Conservation (phyloP, 2,797 vertebrate species). For the Leptoclinus maculatus region DNA sequence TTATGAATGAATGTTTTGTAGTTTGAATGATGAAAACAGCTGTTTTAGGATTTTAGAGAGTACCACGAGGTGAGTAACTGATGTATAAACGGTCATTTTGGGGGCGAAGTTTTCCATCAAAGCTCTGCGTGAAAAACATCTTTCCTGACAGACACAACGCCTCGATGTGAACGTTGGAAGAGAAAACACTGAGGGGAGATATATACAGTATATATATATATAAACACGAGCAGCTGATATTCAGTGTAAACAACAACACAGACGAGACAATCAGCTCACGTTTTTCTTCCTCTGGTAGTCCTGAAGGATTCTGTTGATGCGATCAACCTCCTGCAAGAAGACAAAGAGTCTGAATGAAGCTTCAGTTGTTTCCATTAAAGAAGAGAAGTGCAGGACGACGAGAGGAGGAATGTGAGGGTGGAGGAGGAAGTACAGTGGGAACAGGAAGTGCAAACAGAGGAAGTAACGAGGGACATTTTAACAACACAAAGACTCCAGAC, state of each 20-base stretch:
- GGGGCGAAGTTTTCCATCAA: too few species aligned
- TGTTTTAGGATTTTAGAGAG: too few species aligned
- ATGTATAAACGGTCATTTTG: too few species aligned
- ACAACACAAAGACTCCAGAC: constrained; percentile 30
- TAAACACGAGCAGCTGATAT: not conserved
- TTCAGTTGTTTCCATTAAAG: too few species aligned
- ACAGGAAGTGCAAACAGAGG: constrained; percentile 62
- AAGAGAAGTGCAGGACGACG: not conserved
- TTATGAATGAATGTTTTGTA: too few species aligned
- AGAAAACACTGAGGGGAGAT: too few species aligned
- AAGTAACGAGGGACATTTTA: constrained; percentile 43
- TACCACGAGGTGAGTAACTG: too few species aligned
- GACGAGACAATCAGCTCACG: constrained; percentile 81
- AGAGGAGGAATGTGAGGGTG: constrained; percentile 48
- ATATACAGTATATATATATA: too few species aligned
- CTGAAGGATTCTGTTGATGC: constrained; percentile 91
- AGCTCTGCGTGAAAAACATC: too few species aligned
- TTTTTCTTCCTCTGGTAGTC: constrained; percentile 95
- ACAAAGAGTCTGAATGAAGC: not conserved
- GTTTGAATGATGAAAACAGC: too few species aligned
- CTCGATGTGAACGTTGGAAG: too few species aligned
- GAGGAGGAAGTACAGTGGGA: constrained; percentile 46
- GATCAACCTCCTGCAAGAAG: constrained; percentile 89
- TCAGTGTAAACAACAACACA: not conserved
- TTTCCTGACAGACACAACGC: too few species aligned